Percentiles rank a stretch among this genome's conserved stretches.
Conservation (phyloP, 2,797 vertebrate species). For the Coregonus sp. region DNA sequence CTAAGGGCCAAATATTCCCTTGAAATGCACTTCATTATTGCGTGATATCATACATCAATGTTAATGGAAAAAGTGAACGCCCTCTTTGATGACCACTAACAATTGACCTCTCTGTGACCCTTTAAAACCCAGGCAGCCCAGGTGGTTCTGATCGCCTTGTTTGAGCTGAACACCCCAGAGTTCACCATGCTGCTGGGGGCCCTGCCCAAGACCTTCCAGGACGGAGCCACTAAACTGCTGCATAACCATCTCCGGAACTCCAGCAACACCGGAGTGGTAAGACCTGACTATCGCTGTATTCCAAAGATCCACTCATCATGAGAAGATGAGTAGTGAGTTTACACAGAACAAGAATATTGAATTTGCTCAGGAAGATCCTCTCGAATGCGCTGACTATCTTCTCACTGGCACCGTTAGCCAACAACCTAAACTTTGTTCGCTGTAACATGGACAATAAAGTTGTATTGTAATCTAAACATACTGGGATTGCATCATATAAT, state of each 20-base stretch:
- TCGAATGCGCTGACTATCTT: too few species aligned
- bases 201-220: conserved; percentile 98
- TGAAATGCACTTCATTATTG: not conserved
- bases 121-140: conserved; percentile 85
- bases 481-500: too few species aligned
- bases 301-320: too few species aligned
- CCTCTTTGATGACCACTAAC: not conserved
- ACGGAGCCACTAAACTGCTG: conserved; percentile 95
- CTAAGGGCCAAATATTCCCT: not conserved
- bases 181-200: conserved; percentile 98
- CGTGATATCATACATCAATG: not conserved
- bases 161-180: conserved; percentile 97
- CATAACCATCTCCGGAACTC: conserved; percentile 97
- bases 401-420: too few species aligned
- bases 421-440: not conserved
- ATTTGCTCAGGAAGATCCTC: too few species aligned
- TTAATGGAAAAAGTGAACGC: not conserved
- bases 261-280: conserved; percentile 84
- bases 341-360: too few species aligned
- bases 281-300: conserved; percentile 13
- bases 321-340: too few species aligned
- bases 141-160: conserved; percentile 93
- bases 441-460: too few species aligned
- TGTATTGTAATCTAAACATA: too few species aligned
- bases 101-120: not conserved